Conservation (phyloP, 2,888 invertebrate genomes). For the Liposcelis brunnea region DNA sequence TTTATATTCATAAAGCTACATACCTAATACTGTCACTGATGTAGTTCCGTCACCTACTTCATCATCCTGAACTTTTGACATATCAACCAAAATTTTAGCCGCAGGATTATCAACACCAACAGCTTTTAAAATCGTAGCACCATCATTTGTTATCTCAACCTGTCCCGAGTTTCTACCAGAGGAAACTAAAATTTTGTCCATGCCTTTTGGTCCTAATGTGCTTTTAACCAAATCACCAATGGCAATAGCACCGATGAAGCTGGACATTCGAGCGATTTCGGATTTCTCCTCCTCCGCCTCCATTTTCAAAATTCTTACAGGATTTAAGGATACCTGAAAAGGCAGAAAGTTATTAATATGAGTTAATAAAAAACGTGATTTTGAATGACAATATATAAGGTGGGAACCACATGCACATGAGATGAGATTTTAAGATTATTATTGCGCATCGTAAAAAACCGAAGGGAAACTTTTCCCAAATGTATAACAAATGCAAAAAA, state of each 20-base stretch:
- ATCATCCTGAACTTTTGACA: conserved; percentile 96
- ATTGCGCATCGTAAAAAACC: background rate
- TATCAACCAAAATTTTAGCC: conserved; percentile 96
- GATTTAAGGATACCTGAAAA: conserved; percentile 69
- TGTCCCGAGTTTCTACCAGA: conserved; percentile 58
- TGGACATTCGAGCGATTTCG: conserved; percentile 91
- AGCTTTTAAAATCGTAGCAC: conserved; percentile 92
- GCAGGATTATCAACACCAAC: conserved; percentile 98
- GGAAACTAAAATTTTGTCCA: conserved; percentile 83
- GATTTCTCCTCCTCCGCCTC: conserved; percentile 97
- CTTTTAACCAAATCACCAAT: conserved; percentile 97
- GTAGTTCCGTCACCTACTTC: conserved; percentile 99
- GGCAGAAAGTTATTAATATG: conserved; percentile 15
- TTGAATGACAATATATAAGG: background rate
- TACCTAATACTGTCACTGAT: conserved; percentile 83
- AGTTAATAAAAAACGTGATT: background rate
- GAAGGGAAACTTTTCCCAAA: background rate
- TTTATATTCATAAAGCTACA: conserved; percentile 15
- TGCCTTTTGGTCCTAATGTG: conserved; percentile 97
- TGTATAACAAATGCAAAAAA: too few relatives aligned
- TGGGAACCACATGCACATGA: background rate
- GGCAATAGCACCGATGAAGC: conserved; percentile 96
- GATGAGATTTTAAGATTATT: background rate
- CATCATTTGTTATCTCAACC: conserved; percentile 97
- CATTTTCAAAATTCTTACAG: conserved; percentile 82